Percentiles rank a stretch among this genome's conserved stretches.
phyloP scores from a whole-genome alignment of 1,140 invertebrate species.

The Brachionus asplanchnoidis region DNA sequence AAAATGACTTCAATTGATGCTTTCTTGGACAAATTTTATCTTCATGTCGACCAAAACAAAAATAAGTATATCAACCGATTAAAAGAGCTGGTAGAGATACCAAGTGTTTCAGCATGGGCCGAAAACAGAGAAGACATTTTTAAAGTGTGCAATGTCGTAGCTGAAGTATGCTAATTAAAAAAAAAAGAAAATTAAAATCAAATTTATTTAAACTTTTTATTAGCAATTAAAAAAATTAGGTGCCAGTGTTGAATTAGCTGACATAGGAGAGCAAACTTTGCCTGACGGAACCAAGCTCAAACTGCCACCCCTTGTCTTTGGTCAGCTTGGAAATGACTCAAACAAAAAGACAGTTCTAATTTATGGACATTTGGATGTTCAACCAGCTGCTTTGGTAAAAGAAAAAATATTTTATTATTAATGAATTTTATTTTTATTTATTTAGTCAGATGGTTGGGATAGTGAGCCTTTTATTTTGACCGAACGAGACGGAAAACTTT shows the following conservation, averaged over 20 bases:
- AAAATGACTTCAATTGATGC: constrained; percentile 4
- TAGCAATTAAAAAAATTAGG: constrained; percentile 71
- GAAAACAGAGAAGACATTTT: constrained; percentile 69
- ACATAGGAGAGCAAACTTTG: constrained; percentile 71
- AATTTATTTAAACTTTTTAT: background rate
- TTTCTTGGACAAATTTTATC: constrained; percentile 2
- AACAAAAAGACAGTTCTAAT: constrained; percentile 83
- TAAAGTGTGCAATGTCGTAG: constrained; percentile 60
- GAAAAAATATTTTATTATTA: background rate
- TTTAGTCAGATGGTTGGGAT: constrained; percentile 81
- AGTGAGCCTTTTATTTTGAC: constrained; percentile 85
- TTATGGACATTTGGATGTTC: constrained; percentile 97
- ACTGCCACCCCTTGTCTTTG: constrained; percentile 83
- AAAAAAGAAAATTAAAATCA: background rate
- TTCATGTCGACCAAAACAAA: constrained; percentile 65
- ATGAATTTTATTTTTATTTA: constrained; percentile 1
- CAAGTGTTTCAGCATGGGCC: constrained; percentile 88
- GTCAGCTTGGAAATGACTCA: constrained; percentile 72
- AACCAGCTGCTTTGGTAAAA: constrained; percentile 71
- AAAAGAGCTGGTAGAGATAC: constrained; percentile 81
- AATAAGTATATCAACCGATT: constrained; percentile 72
- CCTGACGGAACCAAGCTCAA: constrained; percentile 68
- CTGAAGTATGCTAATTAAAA: background rate
- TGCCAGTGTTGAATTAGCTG: constrained; percentile 68
- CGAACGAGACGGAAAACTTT: constrained; percentile 83